Evolutionary conservation across 2,797 vertebrate species (phyloP).

Genomic region (Falco novaeseelandiae): DNA sequence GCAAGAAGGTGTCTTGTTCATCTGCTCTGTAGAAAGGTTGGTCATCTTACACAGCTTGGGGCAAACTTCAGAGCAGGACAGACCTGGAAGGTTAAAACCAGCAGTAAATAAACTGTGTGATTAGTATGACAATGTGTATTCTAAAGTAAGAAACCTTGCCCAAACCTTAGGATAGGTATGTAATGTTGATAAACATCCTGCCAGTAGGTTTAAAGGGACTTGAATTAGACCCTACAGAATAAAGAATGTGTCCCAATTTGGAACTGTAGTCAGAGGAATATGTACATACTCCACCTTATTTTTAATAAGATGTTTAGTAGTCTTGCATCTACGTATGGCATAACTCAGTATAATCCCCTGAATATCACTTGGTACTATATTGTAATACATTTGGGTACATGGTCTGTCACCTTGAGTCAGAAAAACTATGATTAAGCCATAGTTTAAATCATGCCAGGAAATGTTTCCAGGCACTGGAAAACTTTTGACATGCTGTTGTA

Average conservation of each 20-base stretch:
- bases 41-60: not conserved
- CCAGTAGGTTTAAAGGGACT: not conserved
- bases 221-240: not conserved
- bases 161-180: not conserved
- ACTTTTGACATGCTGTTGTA: not conserved
- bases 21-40: not conserved
- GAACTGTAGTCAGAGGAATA: not conserved
- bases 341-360: not conserved
- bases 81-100: not conserved
- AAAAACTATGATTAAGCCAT: not conserved
- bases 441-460: not conserved
- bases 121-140: not conserved
- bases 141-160: not conserved
- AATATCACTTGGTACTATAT: not conserved
- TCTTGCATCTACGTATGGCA: not conserved
- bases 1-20: not conserved
- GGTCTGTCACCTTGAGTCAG: not conserved
- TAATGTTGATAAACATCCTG: not conserved
- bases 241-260: not conserved
- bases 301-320: not conserved
- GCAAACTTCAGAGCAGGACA: not conserved
- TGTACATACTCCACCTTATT: fast-evolving
- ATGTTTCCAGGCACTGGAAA: not conserved
- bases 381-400: not conserved
- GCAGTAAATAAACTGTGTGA: not conserved